phyloP scores from a whole-genome alignment of 2,888 invertebrate species.

The Andrena trimmerana region DNA sequence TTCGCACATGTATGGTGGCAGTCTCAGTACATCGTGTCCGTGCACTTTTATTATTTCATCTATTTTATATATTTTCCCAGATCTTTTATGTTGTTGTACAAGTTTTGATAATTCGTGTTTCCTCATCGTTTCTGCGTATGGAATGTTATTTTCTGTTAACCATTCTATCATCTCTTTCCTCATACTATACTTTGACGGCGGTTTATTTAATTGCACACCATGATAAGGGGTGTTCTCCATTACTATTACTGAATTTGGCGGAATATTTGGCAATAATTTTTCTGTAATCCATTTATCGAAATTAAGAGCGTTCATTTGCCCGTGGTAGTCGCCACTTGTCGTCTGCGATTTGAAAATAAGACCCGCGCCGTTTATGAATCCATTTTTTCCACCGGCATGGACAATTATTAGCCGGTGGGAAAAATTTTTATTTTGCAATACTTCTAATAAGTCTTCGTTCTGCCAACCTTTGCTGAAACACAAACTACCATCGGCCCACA shows the following conservation, averaged over 20 bases:
- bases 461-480: slow-evolving; percentile 8
- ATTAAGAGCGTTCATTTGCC: too few species aligned
- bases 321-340: too few species aligned
- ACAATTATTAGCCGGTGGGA: not conserved
- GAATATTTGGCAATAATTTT: slow-evolving; percentile 17
- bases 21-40: not conserved
- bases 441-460: not conserved
- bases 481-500: not conserved
- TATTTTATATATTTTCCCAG: not conserved
- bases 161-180: not conserved
- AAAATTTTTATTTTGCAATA: not conserved
- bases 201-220: not conserved
- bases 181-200: not conserved
- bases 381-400: not conserved
- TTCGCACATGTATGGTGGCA: not conserved
- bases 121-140: not conserved
- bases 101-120: slow-evolving; percentile 7
- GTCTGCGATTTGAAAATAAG: too few species aligned
- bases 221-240: slow-evolving; percentile 17
- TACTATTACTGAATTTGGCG: not conserved
- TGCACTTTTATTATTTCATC: not conserved
- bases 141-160: not conserved
- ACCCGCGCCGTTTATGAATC: not conserved
- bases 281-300: not conserved
- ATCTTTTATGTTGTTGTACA: not conserved